Base-by-base conservation (phyloP, 1,140 invertebrate species). In the Cherax quadricarinatus region DNA sequence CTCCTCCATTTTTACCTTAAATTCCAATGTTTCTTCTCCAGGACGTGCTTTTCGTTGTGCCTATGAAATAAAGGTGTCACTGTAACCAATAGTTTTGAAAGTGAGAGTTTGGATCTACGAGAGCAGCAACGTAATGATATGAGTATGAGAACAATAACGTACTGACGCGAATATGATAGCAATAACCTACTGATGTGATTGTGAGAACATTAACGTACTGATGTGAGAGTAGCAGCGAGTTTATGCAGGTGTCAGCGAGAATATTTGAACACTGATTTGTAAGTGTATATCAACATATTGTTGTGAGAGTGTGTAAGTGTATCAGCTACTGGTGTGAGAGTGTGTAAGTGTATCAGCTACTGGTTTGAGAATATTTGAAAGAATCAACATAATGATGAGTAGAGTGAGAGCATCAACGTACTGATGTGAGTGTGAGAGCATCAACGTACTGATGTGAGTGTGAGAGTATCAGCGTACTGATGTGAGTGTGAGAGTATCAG, bases 21-120 rank as follows among this genome's bases (percentile, higher is more conserved):
- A 57, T 48, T 57, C 24, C 10, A 57, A 21, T 60, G 48, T 24
- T 57, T 57, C 57, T 57, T 57, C 87, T 88, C 48, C 87, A 4
- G 73, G 73, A 16, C 75, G 73, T n/a, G 51, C 48, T 83, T 88
- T 88, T 7, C 75, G 57, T 62, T 88, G 73, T 5, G 21, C 87
- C 87, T 88, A 92, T 57, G 75, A 60, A 70, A 81, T 66, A 83
- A 81, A 93, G 57, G 49, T 70, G 75, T 73, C 30, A 41, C n/a
- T 30, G 30, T 53, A 83, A 60, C 51, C 21, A 12, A 83, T 24
- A n/a, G 80, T 48, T 7, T 49, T 57, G 24, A 30, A 57, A 57
- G 30, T 60, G 81, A 53, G 81, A 57, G 53, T 53, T 3, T n/a
- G 51, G 10, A 9, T 57, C 41, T 80, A 53, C 16, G 53, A n/a